Percentiles rank a stretch among this genome's conserved stretches.
Conservation (phyloP, 2,888 invertebrate genomes). For the Tenthredo amoena region DNA sequence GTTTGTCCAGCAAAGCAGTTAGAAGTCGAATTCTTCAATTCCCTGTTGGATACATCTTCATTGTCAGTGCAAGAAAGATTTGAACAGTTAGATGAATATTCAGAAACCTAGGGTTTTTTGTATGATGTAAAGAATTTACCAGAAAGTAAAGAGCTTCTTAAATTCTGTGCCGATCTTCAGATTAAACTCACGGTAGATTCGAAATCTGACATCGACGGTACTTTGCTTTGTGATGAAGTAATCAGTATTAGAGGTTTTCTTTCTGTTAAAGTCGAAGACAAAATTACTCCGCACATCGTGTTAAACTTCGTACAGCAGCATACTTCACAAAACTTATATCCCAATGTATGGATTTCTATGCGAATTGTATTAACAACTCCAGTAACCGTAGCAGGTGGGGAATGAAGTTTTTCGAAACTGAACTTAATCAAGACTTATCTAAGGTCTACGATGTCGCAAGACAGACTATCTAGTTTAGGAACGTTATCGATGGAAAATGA, state of each 20-base stretch:
- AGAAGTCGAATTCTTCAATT: slow-evolving; percentile 56
- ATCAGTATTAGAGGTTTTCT: neutral
- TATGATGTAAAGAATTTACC: slow-evolving; percentile 55
- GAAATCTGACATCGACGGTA: slow-evolving; percentile 58
- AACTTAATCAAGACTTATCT: slow-evolving; percentile 58
- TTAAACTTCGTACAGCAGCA: slow-evolving; percentile 51
- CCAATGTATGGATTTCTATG: slow-evolving; percentile 56
- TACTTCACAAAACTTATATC: neutral
- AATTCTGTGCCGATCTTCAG: slow-evolving; percentile 55
- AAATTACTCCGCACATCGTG: slow-evolving; percentile 44
- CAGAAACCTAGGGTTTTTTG: slow-evolving; percentile 57
- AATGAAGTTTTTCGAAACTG: slow-evolving; percentile 56
- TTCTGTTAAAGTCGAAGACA: neutral
- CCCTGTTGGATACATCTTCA: slow-evolving; percentile 56
- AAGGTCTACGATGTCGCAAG: slow-evolving; percentile 56
- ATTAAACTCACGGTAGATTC: slow-evolving; percentile 55
- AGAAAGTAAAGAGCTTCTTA: slow-evolving; percentile 50
- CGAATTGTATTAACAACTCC: slow-evolving; percentile 56
- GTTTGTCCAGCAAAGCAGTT: slow-evolving; percentile 50
- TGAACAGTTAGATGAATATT: slow-evolving; percentile 57
- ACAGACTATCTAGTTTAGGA: slow-evolving; percentile 54
- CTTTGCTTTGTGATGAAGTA: neutral
- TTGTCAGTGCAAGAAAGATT: slow-evolving; percentile 59
- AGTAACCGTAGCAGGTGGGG: slow-evolving; percentile 57
- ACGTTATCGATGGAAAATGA: slow-evolving; percentile 66